phyloP scores from a whole-genome alignment of 2,888 invertebrate genomes.

The Mesochorus sp. region DNA sequence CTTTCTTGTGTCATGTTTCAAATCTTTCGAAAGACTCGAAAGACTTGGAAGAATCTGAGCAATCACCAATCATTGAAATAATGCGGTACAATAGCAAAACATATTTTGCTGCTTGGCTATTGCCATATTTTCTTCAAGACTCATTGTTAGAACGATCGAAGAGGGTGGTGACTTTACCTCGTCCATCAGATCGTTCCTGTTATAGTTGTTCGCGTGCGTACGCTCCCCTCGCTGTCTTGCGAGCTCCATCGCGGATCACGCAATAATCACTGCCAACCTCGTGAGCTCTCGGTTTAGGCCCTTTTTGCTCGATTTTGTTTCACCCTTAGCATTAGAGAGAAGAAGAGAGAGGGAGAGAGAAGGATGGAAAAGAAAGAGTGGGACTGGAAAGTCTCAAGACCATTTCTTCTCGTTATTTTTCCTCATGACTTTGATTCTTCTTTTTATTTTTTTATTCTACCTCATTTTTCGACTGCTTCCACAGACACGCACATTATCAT shows the following conservation, averaged over 20 bases:
- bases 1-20: too few species aligned
- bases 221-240: slow-evolving; percentile 8
- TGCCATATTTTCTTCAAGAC: slow-evolving; percentile 19
- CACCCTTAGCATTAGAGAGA: slow-evolving; percentile 17
- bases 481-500: too few species aligned
- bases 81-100: too few species aligned
- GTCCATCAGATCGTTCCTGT: slow-evolving; percentile 24
- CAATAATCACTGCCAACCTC: slow-evolving; percentile 55
- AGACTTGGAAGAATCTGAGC: too few species aligned
- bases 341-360: slow-evolving; percentile 1
- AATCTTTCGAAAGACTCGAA: too few species aligned
- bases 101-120: background rate
- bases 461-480: background rate
- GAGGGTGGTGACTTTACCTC: slow-evolving; percentile 50
- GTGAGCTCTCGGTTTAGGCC: slow-evolving; percentile 32
- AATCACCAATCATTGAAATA: too few species aligned
- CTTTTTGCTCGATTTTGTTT: slow-evolving; percentile 41
- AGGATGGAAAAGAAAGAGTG: background rate
- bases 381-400: background rate
- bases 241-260: slow-evolving; percentile 49
- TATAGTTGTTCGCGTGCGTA: slow-evolving; percentile 11
- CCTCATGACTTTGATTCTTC: slow-evolving; percentile 9
- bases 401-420: slow-evolving; percentile 44
- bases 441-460: background rate
- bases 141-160: slow-evolving; percentile 50